Conservation (phyloP, 2,888 invertebrate genomes). For the Eucriotettix oculatus region DNA sequence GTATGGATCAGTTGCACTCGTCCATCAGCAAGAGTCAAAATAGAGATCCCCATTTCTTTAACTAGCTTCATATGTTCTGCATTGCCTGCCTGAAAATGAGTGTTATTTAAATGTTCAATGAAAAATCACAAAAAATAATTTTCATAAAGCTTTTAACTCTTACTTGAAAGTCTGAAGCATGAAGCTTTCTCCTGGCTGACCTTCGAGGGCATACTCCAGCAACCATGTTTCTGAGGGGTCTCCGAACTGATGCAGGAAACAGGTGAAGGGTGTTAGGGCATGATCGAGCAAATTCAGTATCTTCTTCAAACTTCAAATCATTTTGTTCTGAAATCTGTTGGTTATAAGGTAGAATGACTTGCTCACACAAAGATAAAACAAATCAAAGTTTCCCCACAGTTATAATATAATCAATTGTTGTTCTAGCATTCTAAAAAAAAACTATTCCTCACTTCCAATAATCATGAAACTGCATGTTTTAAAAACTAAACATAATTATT, state of each 20-base stretch:
- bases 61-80: constrained; percentile 74
- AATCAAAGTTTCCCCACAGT: neutral
- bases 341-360: neutral
- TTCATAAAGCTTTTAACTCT: neutral
- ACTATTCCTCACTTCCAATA: too few species aligned
- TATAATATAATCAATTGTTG: too few species aligned
- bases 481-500: too few species aligned
- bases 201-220: constrained; percentile 60
- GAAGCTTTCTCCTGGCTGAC: constrained; percentile 33
- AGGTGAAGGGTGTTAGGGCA: constrained; percentile 76
- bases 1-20: constrained; percentile 83
- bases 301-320: constrained; percentile 23
- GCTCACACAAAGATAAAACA: neutral
- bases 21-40: constrained; percentile 76
- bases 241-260: constrained; percentile 68
- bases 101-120: neutral
- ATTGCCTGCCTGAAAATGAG: constrained; percentile 50
- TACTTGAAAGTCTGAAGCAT: constrained; percentile 53
- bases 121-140: neutral
- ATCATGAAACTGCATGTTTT: too few species aligned
- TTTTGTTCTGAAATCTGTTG: constrained; percentile 4
- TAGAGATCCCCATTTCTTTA: constrained; percentile 87
- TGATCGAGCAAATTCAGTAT: constrained; percentile 42
- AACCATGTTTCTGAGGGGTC: constrained; percentile 70
- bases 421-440: too few species aligned